Base-by-base conservation (phyloP, 2,113 vertebrate species). In the Heterocephalus glaber region DNA sequence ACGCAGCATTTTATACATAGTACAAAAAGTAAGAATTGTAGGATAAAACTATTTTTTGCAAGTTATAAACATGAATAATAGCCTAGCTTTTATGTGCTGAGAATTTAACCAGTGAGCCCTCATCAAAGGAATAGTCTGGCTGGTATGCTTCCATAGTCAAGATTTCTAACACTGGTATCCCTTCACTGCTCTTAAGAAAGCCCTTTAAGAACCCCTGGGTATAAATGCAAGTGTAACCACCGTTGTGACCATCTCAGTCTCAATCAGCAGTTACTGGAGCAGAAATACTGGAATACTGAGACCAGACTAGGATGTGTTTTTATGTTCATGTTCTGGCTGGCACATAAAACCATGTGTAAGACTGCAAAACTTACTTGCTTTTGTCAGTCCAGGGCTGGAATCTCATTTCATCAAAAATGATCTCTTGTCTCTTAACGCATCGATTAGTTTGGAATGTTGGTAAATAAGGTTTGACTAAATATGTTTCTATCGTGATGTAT, bases 391-490 rank as follows among this genome's bases (percentile, higher is more conserved):
- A 30, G n/a, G 65, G 28, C 49, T 47, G 2, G 56, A 66, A 63
- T 92, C 41, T 28, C n/a, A 91, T 52, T 24, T 28, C 33, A 88
- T 58, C 28, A 74, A 49, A 89, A 90, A 77, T 22, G 49, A 41
- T 52, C 17, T 49, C 12, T 14, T 76, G 10, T 88, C 33, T 92
- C 47, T 92, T 83, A 52, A 82, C 65, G 82, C 20, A 30, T 20
- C 82, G 41, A 33, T 91, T 91, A 54, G 47, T 91, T 86, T 89
- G 38, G 44, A 76, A 81, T 81, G 24, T 90, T 83, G 13, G 4
- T 97, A 58, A 56, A 87, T 38, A 54, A 49, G 28, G 56, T 89
- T 81, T 95, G 41, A 54, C 66, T 52, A 92, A 90, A 85, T n/a
- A 86, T 0, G 66, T 90, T 74, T 92, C 85, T 88, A 52, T 52